Conservation (phyloP, 2,888 invertebrate species). For the Horisme vitalbata region DNA sequence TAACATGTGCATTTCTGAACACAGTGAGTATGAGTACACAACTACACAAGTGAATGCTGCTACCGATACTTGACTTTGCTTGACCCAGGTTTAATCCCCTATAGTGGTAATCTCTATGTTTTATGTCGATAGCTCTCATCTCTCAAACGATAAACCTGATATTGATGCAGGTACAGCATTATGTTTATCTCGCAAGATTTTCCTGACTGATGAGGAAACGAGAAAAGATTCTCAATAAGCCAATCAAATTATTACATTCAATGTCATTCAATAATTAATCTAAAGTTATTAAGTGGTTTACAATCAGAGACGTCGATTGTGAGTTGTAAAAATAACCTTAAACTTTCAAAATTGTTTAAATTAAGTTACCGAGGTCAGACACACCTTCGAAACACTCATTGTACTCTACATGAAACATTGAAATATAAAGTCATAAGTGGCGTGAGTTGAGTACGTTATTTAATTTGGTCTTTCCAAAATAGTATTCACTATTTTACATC, state of each 20-base stretch:
- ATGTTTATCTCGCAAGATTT: background rate
- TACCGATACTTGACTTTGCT: no score
- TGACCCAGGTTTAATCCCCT: no score
- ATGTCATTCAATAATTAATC: background rate
- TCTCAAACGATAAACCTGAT: no score
- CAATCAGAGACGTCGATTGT: conserved; percentile 15
- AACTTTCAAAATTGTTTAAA: conserved; percentile 44
- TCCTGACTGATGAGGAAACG: background rate
- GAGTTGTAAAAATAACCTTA: conserved; percentile 42
- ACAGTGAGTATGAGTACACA: no score
- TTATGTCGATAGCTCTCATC: no score
- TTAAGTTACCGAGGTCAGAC: conserved; percentile 44
- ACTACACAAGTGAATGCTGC: no score
- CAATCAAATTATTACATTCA: conserved; percentile 9
- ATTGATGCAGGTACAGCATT: background rate
- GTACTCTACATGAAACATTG: conserved; percentile 27
- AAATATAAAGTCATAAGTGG: conserved; percentile 23
- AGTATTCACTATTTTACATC: no score
- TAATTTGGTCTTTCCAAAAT: no score
- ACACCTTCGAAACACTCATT: conserved; percentile 34
- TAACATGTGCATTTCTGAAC: no score
- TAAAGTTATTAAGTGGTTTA: conserved; percentile 14
- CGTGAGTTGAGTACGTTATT: no score
- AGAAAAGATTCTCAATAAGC: conserved; percentile 1
- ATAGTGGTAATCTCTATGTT: no score